A percentile compares a stretch with the other conserved stretches of the same genome.
Conservation (phyloP, 1,140 invertebrate species). For the Prorops nasuta region DNA sequence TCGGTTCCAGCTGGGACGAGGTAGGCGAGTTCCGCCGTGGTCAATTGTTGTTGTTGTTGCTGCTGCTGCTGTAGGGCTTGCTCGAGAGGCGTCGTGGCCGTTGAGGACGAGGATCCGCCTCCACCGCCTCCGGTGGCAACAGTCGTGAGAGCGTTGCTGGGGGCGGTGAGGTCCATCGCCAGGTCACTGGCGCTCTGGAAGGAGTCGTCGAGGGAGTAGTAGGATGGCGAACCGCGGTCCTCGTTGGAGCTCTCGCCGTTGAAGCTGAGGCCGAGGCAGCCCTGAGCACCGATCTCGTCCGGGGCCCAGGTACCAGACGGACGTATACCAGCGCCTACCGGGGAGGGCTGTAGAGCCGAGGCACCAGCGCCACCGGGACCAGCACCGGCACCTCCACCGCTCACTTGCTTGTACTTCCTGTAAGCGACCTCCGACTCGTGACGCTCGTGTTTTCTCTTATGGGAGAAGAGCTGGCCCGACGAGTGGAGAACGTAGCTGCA, state of each 20-base stretch:
- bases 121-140: conserved; percentile 32
- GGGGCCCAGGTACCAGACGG: conserved; percentile 27
- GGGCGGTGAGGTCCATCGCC: conserved; percentile 51
- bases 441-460: conserved; percentile 95
- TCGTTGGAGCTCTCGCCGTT: conserved; percentile 58
- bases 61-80: conserved; percentile 1
- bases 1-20: conserved; percentile 35
- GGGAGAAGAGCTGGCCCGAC: conserved; percentile 94
- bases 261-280: conserved; percentile 45
- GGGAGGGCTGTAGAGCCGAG: no score
- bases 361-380: no score
- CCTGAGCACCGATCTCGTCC: conserved; percentile 37
- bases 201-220: conserved; percentile 52
- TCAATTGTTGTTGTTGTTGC: conserved; percentile 26
- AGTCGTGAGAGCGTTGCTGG: conserved; percentile 35
- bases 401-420: conserved; percentile 71
- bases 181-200: conserved; percentile 52
- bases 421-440: conserved; percentile 85
- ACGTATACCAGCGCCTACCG: conserved; percentile 23
- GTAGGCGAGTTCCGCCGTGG: conserved; percentile 26
- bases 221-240: conserved; percentile 52
- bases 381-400: conserved; percentile 27
- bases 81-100: conserved; percentile 10
- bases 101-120: conserved; percentile 20
- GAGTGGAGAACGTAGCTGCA: conserved; percentile 96